Conservation (phyloP, 2,113 vertebrate species). For the Alligator sinensis region DNA sequence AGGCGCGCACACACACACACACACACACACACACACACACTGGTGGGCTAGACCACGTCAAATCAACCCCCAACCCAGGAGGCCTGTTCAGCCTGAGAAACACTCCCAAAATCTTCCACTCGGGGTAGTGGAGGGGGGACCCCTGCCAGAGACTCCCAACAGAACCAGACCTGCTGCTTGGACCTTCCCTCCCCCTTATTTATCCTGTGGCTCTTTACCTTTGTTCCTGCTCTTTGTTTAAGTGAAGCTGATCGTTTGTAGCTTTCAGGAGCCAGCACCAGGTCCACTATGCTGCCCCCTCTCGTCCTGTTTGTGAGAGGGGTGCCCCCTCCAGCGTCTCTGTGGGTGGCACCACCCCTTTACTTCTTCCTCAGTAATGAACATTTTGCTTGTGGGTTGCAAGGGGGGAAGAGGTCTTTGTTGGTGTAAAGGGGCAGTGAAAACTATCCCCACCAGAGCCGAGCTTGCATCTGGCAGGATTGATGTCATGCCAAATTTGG, state of each 20-base stretch:
- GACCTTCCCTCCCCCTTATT: neutral
- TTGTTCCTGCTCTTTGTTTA: constrained; percentile 27
- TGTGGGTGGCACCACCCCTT: fast-evolving
- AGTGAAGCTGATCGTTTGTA: neutral
- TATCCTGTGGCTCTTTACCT: constrained; percentile 10
- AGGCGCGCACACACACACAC: too few relatives aligned
- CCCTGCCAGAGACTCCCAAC: too few relatives aligned
- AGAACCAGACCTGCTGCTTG: neutral
- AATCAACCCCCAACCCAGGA: neutral
- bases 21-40: too few relatives aligned
- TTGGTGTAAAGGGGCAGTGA: too few relatives aligned
- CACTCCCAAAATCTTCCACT: neutral
- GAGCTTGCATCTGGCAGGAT: too few relatives aligned
- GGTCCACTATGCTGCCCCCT: neutral
- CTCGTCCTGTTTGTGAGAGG: neutral
- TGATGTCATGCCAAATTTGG: too few relatives aligned
- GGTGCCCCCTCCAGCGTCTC: neutral
- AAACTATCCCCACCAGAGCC: too few relatives aligned
- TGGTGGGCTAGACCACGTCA: too few relatives aligned
- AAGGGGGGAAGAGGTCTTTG: too few relatives aligned
- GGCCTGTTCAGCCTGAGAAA: neutral
- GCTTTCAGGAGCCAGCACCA: neutral
- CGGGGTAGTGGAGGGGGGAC: neutral
- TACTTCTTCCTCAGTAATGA: neutral
- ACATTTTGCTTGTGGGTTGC: too few relatives aligned